Evolutionary conservation across 2,888 invertebrate genomes (phyloP).

Genomic region (Timema podura): DNA sequence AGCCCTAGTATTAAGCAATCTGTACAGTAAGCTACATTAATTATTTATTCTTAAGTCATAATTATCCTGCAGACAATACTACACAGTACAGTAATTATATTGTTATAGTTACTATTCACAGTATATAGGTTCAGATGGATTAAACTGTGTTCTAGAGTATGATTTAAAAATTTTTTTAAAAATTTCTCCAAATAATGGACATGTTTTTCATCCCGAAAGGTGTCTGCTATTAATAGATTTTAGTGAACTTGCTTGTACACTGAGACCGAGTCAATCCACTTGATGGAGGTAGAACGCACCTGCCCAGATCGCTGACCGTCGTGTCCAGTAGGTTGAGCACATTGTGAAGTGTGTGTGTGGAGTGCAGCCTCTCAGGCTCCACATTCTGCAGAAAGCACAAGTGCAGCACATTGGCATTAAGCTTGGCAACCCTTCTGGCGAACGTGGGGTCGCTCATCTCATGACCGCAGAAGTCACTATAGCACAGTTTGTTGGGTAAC

Average conservation of each 20-base stretch:
- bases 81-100: too few species aligned
- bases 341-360: slow-evolving; percentile 68
- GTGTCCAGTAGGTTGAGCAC: slow-evolving; percentile 64
- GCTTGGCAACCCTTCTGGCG: slow-evolving; percentile 65
- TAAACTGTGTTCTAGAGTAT: too few species aligned
- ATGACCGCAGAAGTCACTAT: slow-evolving; percentile 77
- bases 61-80: too few species aligned
- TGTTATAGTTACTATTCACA: too few species aligned
- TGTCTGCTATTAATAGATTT: neutral
- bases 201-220: too few species aligned
- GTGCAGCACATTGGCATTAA: slow-evolving; percentile 76
- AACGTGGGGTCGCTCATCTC: slow-evolving; percentile 69
- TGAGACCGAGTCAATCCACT: neutral
- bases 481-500: slow-evolving; percentile 69
- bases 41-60: too few species aligned
- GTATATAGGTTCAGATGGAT: too few species aligned
- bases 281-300: slow-evolving; percentile 47
- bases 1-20: too few species aligned
- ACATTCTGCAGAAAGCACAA: slow-evolving; percentile 75
- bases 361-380: slow-evolving; percentile 57
- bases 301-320: slow-evolving; percentile 65
- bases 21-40: too few species aligned
- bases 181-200: too few species aligned
- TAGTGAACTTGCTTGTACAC: neutral
- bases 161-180: too few species aligned